Conservation (phyloP, 2,888 invertebrate genomes). For the Idaea biselata region DNA sequence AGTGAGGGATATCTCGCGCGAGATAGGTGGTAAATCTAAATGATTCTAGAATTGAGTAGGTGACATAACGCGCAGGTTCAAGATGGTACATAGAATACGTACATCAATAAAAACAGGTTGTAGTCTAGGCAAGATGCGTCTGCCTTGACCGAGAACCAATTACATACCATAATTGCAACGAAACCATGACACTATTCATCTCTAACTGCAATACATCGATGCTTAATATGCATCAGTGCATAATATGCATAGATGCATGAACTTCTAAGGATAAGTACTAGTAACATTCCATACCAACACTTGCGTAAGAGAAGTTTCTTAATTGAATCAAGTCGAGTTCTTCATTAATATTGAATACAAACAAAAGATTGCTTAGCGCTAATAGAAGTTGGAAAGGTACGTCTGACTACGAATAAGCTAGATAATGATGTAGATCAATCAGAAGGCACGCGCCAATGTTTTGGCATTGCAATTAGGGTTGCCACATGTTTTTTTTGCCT, state of each 20-base stretch:
- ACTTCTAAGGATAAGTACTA: constrained; percentile 13
- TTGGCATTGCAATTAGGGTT: constrained; percentile 34
- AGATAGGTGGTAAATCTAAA: constrained; percentile 20
- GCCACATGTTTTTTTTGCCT: constrained; percentile 10
- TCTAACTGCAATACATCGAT: constrained; percentile 35
- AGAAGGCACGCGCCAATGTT: constrained; percentile 55
- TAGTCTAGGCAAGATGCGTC: constrained; percentile 43
- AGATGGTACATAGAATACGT: constrained; percentile 41
- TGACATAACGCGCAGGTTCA: constrained; percentile 47
- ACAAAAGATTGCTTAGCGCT: constrained; percentile 52
- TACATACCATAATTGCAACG: constrained; percentile 42
- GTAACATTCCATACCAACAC: constrained; percentile 26
- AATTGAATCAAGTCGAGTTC: constrained; percentile 22
- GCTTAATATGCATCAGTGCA: constrained; percentile 6
- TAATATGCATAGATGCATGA: constrained; percentile 3
- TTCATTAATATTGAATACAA: constrained; percentile 46
- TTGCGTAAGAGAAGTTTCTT: constrained; percentile 21
- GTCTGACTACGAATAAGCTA: constrained; percentile 9
- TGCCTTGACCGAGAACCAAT: constrained; percentile 67
- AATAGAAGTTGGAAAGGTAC: constrained; percentile 16
- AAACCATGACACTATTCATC: constrained; percentile 67
- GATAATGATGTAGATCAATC: constrained; percentile 49
- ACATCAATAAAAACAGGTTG: constrained; percentile 46
- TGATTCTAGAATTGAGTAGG: constrained; percentile 27
- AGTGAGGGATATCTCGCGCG: constrained; percentile 5